Conservation (phyloP, 1,140 invertebrate genomes). For the Ceratina calcarata region DNA sequence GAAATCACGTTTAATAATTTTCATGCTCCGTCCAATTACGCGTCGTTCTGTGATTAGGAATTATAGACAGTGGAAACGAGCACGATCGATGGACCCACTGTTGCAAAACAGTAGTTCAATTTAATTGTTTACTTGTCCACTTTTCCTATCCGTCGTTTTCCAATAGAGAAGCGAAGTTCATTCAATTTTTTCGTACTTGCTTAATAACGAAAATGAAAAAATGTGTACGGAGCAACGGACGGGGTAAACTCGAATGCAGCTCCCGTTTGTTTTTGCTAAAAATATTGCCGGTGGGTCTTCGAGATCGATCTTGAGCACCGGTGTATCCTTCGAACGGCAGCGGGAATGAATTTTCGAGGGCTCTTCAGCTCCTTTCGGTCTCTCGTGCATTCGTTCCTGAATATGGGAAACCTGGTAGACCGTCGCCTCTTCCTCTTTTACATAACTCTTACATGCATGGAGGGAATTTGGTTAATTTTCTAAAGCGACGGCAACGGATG, state of each 20-base stretch:
- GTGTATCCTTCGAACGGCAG: slow-evolving; percentile 20
- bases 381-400: slow-evolving; percentile 14
- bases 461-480: no score
- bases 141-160: no score
- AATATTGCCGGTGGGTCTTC: slow-evolving; percentile 3
- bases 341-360: slow-evolving; percentile 28
- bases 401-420: slow-evolving; percentile 24
- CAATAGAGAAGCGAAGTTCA: not conserved
- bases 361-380: slow-evolving; percentile 19
- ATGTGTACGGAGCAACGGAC: not conserved
- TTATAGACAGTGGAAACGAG: no score
- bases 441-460: no score
- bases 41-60: no score
- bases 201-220: no score
- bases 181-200: slow-evolving; percentile 13
- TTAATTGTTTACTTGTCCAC: no score
- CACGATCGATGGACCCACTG: no score
- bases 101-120: no score
- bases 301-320: slow-evolving; percentile 25
- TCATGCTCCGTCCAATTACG: no score
- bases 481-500: not conserved
- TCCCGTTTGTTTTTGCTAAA: not conserved
- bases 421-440: not conserved
- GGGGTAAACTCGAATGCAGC: not conserved
- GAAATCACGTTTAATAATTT: no score